These are phyloP conservation scores for Acromyrmex charruanus DNA, from an alignment of 1,140 invertebrate genomes.

Conservation along the genomic window DNA sequence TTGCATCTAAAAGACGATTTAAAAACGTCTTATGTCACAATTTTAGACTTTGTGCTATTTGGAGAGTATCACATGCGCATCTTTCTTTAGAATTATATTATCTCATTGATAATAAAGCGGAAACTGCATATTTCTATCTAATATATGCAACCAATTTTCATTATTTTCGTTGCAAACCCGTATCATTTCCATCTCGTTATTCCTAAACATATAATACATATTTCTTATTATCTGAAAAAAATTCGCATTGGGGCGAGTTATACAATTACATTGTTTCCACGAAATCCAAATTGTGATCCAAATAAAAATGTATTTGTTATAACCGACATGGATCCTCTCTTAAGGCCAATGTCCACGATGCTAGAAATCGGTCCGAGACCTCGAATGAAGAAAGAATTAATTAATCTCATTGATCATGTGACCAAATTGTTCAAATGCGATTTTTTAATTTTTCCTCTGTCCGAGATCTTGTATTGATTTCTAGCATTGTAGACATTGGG, in stretches of 20 bases:
- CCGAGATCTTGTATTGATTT: too few species aligned
- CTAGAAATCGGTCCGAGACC: too few species aligned
- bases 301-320: background rate
- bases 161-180: background rate
- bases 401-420: too few species aligned
- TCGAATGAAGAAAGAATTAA: too few species aligned
- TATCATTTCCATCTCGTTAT: background rate
- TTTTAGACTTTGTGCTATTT: too few species aligned
- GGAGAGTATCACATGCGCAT: background rate
- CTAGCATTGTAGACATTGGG: too few species aligned
- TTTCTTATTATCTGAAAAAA: background rate
- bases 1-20: too few species aligned
- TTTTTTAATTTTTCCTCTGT: too few species aligned
- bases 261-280: background rate
- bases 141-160: background rate
- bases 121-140: background rate
- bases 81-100: background rate
- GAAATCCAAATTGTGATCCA: constrained; percentile 9
- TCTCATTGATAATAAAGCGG: background rate
- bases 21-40: too few species aligned
- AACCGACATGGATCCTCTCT: background rate
- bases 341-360: too few species aligned
- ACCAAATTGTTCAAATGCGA: too few species aligned
- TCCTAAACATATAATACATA: background rate
- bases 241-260: background rate